Conservation (phyloP, 2,888 invertebrate genomes). For the Argyresthia goedartella region DNA sequence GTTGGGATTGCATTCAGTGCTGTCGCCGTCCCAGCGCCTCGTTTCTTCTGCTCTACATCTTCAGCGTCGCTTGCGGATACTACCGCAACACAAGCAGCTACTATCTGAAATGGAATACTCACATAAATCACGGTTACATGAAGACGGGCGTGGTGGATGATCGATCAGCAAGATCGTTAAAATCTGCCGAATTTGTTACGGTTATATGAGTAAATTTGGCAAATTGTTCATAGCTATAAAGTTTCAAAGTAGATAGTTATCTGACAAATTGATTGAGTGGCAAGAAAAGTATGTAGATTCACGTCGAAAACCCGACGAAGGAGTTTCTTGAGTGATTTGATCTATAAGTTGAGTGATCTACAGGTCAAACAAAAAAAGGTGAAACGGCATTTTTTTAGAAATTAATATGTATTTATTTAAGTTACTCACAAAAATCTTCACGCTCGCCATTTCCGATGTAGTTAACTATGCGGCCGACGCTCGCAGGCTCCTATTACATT, state of each 20-base stretch:
- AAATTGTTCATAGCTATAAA: not conserved
- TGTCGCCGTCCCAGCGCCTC: conserved; percentile 45
- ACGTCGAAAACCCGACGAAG: no score
- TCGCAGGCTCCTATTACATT: conserved; percentile 48
- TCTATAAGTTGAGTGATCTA: no score
- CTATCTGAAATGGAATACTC: conserved; percentile 37
- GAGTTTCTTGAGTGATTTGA: no score
- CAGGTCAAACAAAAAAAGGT: no score
- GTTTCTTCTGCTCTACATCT: conserved; percentile 54
- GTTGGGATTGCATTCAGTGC: conserved; percentile 48
- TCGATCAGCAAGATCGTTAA: conserved; percentile 21
- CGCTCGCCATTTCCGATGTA: conserved; percentile 36
- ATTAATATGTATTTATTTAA: not conserved
- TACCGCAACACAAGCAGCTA: conserved; percentile 40
- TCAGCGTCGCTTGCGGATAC: conserved; percentile 45
- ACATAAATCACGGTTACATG: conserved; percentile 22
- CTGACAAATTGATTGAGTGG: not conserved
- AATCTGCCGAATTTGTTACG: conserved; percentile 3
- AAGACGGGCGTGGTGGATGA: conserved; percentile 23
- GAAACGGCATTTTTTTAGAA: no score
- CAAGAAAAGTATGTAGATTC: no score
- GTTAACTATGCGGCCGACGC: conserved; percentile 6
- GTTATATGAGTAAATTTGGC: not conserved
- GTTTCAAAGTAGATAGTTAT: not conserved
- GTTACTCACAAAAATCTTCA: conserved; percentile 48